Evolutionary conservation across 2,888 invertebrate genomes (phyloP).

Genomic region (Scaptomyza tumidula): DNA sequence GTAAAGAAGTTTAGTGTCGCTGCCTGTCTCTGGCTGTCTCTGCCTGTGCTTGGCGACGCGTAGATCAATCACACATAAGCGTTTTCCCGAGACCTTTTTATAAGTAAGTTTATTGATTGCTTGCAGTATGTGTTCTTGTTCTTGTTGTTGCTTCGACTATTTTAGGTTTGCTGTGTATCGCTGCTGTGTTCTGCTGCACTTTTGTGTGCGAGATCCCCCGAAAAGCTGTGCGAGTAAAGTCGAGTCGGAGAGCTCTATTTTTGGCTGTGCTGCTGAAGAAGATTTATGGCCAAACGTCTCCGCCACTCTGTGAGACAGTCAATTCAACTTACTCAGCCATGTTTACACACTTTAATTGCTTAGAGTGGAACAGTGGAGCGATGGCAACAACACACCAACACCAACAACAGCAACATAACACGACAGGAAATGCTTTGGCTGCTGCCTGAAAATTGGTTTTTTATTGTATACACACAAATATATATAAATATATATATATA

Average conservation of each 20-base stretch:
- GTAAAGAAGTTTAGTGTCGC: neutral
- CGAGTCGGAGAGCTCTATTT: constrained; percentile 51
- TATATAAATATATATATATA: too few relatives aligned
- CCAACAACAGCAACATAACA: constrained; percentile 38
- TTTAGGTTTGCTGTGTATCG: constrained; percentile 25
- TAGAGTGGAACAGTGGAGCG: constrained; percentile 23
- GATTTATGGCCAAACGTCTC: constrained; percentile 68
- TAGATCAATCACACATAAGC: constrained; percentile 64
- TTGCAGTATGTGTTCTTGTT: constrained; percentile 11
- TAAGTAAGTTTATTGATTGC: constrained; percentile 38
- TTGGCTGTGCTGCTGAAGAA: constrained; percentile 55
- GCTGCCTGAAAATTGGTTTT: constrained; percentile 63
- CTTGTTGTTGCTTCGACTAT: constrained; percentile 25
- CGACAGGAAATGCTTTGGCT: constrained; percentile 71
- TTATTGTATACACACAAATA: neutral
- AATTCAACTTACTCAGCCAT: constrained; percentile 61
- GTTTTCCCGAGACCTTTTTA: constrained; percentile 31
- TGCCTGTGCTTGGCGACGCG: constrained; percentile 30
- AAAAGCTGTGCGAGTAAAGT: constrained; percentile 17
- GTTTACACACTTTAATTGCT: constrained; percentile 75
- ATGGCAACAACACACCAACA: constrained; percentile 30
- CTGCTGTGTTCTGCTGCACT: constrained; percentile 11
- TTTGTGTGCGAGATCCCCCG: constrained; percentile 11
- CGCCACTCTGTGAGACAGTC: constrained; percentile 54
- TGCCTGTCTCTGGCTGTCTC: neutral